Percentiles rank a stretch among this genome's conserved stretches.
phyloP scores from a whole-genome alignment of 2,888 invertebrate species.

The Melinaea menophilus region DNA sequence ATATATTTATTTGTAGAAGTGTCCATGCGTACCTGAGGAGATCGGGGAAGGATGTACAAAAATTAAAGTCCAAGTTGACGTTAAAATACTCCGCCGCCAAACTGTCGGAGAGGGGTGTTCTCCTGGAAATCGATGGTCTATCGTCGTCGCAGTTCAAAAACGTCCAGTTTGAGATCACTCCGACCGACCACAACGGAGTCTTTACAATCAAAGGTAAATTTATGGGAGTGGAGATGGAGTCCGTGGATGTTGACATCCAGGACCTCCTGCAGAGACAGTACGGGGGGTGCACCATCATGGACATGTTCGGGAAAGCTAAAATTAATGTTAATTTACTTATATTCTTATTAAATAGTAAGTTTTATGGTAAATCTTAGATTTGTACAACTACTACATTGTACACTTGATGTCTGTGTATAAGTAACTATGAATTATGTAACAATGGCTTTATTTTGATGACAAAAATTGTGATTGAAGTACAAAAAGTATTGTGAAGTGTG shows the following conservation, averaged over 20 bases:
- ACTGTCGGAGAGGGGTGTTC: conserved; percentile 83
- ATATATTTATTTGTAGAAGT: conserved; percentile 60
- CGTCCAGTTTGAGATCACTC: conserved; percentile 84
- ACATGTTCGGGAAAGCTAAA: conserved; percentile 87
- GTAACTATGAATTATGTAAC: too few species aligned
- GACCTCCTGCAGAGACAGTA: conserved; percentile 86
- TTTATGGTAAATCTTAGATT: conserved; percentile 79
- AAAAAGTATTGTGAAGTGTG: too few species aligned
- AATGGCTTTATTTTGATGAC: too few species aligned
- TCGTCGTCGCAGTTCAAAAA: conserved; percentile 84
- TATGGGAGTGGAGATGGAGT: conserved; percentile 87
- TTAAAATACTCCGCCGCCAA: conserved; percentile 83
- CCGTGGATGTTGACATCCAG: conserved; percentile 83
- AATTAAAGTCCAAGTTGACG: conserved; percentile 78
- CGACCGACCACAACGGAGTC: conserved; percentile 81
- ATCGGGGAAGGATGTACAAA: conserved; percentile 71
- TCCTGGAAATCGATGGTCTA: conserved; percentile 83
- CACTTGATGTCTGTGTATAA: background rate
- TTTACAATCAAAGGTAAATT: conserved; percentile 85
- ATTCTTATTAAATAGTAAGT: conserved; percentile 86
- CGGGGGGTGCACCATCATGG: conserved; percentile 85
- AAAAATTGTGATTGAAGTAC: too few species aligned
- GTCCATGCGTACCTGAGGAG: conserved; percentile 73
- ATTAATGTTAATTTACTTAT: conserved; percentile 87
- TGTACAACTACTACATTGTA: background rate